A percentile compares a stretch with the other conserved stretches of the same genome.
Conservation (phyloP, 1,140 invertebrate genomes). For the Lepidurus couesii region DNA sequence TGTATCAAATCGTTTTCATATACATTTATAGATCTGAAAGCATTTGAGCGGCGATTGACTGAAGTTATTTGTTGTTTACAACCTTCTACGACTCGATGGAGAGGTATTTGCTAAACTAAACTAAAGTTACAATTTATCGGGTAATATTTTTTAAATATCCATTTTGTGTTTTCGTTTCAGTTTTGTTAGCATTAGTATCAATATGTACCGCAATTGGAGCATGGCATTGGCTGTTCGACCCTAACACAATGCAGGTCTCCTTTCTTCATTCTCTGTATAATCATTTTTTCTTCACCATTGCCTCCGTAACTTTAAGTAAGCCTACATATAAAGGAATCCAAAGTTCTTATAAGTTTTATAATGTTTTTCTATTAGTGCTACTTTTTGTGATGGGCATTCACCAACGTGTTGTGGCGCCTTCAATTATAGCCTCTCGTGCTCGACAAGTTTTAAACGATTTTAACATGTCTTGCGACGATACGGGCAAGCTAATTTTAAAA, state of each 20-base stretch:
- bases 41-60: slow-evolving; percentile 88
- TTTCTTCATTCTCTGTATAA: slow-evolving; percentile 86
- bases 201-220: slow-evolving; percentile 85
- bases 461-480: slow-evolving; percentile 97
- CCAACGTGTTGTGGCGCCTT: slow-evolving; percentile 89
- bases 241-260: slow-evolving; percentile 75
- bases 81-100: slow-evolving; percentile 85
- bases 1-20: slow-evolving; percentile 30
- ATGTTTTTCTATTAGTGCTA: slow-evolving; percentile 55
- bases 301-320: slow-evolving; percentile 71
- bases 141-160: slow-evolving; percentile 25
- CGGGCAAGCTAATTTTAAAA: slow-evolving; percentile 81
- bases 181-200: slow-evolving; percentile 74
- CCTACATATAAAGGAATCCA: background rate
- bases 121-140: slow-evolving; percentile 38
- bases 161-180: slow-evolving; percentile 52
- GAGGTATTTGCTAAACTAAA: slow-evolving; percentile 55
- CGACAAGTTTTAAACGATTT: slow-evolving; percentile 85
- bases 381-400: slow-evolving; percentile 89
- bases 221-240: slow-evolving; percentile 90
- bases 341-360: background rate
- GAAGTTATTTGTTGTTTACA: slow-evolving; percentile 93
- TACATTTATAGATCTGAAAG: slow-evolving; percentile 81
- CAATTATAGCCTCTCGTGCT: slow-evolving; percentile 87
- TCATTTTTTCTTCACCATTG: slow-evolving; percentile 94